Evolutionary conservation across 2,113 vertebrate genomes (phyloP), one percentile per base, ranked within the genome.

Genomic region (Sturnira hondurensis): DNA sequence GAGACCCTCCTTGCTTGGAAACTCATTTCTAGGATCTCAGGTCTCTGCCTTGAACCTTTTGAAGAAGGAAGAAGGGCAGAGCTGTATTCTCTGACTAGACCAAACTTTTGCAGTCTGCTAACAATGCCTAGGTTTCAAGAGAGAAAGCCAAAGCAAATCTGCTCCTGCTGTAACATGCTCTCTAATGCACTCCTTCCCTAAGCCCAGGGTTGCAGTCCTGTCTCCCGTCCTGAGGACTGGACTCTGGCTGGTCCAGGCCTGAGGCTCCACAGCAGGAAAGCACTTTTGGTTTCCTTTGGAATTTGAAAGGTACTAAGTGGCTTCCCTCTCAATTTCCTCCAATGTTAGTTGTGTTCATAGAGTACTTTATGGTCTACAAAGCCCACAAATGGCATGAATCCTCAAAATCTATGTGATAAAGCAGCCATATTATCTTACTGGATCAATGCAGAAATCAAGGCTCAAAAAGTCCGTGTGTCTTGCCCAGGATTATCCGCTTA

Each of bases 131-230:
- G 19, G 4, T 24, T 89, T 63, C 65, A 36, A 89, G 58, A 93
- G 9, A 68, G 22, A 31, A 74, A 38, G 3, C 26, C 16, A 4
- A 80, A 36, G 45, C 38, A 36, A 50, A 65, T n/a, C 26, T 13
- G 0, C 54, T 28, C 22, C 26, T 26, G 24, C 41, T 16, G 0
- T 31, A 6, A 1, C 5, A 0, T 4, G 5, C 26, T 36, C 36
- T 74, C 15, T 20, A 61, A 58, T 12, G 16, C 20, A 4, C 12
- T 41, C 31, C 19, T 85, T 67, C 38, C 3, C 1, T 7, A 22
- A 31, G 16, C 7, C 10, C 22, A 15, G 19, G 50, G n/a, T 11
- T 9, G 1, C 3, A 5, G 2, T 56, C 26, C 31, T 4, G 7
- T 28, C 47, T 13, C 41, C 2, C 33, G 24, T 41, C 9, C 10